Conservation (phyloP, 2,888 invertebrate genomes). For the Alentia gelatinosa region DNA sequence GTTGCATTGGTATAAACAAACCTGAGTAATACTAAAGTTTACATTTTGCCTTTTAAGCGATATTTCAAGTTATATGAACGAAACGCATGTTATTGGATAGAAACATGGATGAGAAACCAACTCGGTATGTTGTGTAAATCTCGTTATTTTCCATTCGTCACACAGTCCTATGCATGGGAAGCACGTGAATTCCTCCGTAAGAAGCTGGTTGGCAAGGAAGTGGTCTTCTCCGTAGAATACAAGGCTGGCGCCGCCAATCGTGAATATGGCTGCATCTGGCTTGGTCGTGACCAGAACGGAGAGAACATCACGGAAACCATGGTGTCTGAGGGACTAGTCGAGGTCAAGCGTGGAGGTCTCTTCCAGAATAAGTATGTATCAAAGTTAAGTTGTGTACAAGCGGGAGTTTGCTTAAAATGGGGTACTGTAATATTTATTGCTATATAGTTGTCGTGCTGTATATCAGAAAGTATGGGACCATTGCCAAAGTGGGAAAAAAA, state of each 20-base stretch:
- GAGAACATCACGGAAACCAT: conserved; percentile 94
- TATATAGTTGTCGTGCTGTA: no score
- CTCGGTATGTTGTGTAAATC: no score
- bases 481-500: no score
- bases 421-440: background rate
- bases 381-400: conserved; percentile 78
- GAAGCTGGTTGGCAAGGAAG: conserved; percentile 95
- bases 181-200: conserved; percentile 97
- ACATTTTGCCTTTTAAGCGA: no score
- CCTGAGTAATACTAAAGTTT: no score
- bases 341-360: conserved; percentile 83
- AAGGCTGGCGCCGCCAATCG: conserved; percentile 88
- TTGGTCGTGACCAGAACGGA: conserved; percentile 88
- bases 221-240: conserved; percentile 89
- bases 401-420: no score
- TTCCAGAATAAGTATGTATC: conserved; percentile 81
- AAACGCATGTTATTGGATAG: no score
- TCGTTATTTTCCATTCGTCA: background rate
- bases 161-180: conserved; percentile 97
- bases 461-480: no score
- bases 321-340: conserved; percentile 93
- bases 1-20: no score
- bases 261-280: conserved; percentile 92
- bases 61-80: no score
- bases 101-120: no score